Base-by-base conservation (phyloP, 2,797 vertebrate genomes). In the Cryptoprocta ferox region DNA sequence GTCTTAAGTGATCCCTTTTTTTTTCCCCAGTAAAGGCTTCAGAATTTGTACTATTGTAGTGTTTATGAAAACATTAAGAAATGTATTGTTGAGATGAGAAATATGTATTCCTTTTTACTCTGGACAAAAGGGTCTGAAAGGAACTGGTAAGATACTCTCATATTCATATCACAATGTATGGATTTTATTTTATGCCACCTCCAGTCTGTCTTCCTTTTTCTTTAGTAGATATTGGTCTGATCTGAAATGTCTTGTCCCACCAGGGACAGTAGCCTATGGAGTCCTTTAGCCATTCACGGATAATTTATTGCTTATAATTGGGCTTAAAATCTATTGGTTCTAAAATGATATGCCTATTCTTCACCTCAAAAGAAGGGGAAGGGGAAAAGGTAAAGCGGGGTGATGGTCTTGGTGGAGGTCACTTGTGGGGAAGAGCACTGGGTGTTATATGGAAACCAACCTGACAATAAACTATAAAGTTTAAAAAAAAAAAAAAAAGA, bases 151-250 rank as follows among this genome's bases (percentile, higher is more conserved):
- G 53, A 89, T 84, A 76, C 70, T 80, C 28, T 26, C 28, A 32
- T 70, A 59, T 50, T 90, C 0, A 19, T 24, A 84, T 75, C n/a
- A 32, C 48, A 75, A 12, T n/a, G 28, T 90, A 15, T 45, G 12
- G 14, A 45, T 86, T 95, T 94, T 86, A 35, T 91, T 96, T 93
- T 92, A 95, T 70, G 32, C 48, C 32, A 63, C 16, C 68, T 97
- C 71, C 89, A 18, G 56, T 85, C 37, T 78, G 0, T 66, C 50
- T 88, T 94, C 59, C 26, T 84, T 94, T 88, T 88, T 53, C 18
- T 81, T 78, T 93, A 28, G 45, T 82, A 68, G 66, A 4, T 56
- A 32, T 59, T 88, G 37, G 2, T 84, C 76, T 96, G 66, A 95
- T 48, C 26, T 95, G 61, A 89, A 76, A 95, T 76, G 21, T 26